Conservation (phyloP, 2,888 invertebrate species). For the Drosophila falleni region DNA sequence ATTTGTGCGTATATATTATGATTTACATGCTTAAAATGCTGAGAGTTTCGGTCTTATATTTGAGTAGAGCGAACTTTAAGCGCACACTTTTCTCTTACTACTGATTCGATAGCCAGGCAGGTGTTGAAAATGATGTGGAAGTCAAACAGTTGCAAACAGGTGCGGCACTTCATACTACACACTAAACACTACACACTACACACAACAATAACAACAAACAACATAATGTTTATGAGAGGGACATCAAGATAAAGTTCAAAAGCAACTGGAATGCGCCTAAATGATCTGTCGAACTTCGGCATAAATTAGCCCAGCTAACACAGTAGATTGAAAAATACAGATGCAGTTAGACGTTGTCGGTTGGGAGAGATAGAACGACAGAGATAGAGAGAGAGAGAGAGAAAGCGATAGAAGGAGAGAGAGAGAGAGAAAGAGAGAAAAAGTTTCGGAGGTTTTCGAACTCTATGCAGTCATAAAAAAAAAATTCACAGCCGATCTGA, state of each 20-base stretch:
- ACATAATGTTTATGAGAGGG: slow-evolving; percentile 34
- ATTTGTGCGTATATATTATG: slow-evolving; percentile 42
- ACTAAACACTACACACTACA: background rate
- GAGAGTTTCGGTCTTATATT: slow-evolving; percentile 43
- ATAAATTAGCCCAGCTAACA: slow-evolving; percentile 40
- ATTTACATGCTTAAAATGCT: slow-evolving; percentile 42
- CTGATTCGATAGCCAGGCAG: slow-evolving; percentile 45
- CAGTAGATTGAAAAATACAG: slow-evolving; percentile 13
- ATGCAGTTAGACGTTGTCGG: background rate
- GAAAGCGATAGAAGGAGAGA: background rate
- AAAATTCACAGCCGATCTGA: background rate
- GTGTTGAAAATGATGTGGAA: slow-evolving; percentile 39
- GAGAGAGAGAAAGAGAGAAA: background rate
- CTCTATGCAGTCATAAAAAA: slow-evolving; percentile 1
- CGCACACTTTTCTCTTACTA: slow-evolving; percentile 48
- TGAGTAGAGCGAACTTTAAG: slow-evolving; percentile 27
- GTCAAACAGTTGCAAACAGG: slow-evolving; percentile 49
- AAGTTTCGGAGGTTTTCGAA: background rate
- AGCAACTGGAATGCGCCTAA: slow-evolving; percentile 38
- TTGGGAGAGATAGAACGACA: background rate
- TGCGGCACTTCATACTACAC: slow-evolving; percentile 25
- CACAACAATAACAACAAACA: slow-evolving; percentile 1
- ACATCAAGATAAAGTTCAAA: slow-evolving; percentile 50
- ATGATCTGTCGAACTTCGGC: slow-evolving; percentile 26
- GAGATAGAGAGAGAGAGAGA: background rate